Conservation (phyloP, 30 jellyfish, hydroid and myxozoan genomes). For the Aurelia sp. region DNA sequence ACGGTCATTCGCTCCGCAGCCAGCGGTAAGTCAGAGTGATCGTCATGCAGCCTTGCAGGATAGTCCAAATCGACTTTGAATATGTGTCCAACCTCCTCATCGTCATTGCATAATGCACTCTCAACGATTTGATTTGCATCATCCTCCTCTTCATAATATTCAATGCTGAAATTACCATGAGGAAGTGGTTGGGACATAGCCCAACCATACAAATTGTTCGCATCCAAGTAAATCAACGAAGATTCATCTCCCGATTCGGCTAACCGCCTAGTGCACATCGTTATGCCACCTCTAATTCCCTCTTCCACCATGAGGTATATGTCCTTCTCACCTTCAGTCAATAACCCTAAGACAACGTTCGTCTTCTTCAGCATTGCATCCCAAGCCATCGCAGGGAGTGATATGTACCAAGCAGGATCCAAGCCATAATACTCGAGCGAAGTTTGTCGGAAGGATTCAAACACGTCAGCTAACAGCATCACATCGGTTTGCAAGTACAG, state of each 20-base stretch:
- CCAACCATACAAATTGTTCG: neutral
- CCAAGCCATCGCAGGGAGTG: slow-evolving; percentile 72
- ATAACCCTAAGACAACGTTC: neutral
- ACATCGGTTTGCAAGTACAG: slow-evolving; percentile 41
- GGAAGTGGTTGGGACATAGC: neutral
- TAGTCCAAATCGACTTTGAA: slow-evolving; percentile 21
- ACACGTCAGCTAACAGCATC: slow-evolving; percentile 39
- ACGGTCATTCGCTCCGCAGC: slow-evolving; percentile 2
- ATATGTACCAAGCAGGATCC: slow-evolving; percentile 61
- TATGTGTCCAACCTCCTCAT: slow-evolving; percentile 9
- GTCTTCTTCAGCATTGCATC: neutral
- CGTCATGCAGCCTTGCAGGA: neutral
- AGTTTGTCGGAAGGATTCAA: slow-evolving; percentile 45
- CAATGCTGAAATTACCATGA: neutral
- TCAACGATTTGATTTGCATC: neutral
- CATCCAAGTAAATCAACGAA: neutral
- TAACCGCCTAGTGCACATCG: neutral
- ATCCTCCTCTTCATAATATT: neutral
- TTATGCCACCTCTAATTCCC: slow-evolving; percentile 2
- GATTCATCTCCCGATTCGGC: neutral
- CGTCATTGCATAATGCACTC: too few relatives aligned
- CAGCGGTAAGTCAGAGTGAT: neutral
- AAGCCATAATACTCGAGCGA: slow-evolving; percentile 1
- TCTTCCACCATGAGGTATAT: neutral
- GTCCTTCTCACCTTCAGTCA: neutral